These are phyloP conservation scores for Mico argentatus DNA, from an alignment of 2,797 vertebrate genomes.

Conservation along the genomic window DNA sequence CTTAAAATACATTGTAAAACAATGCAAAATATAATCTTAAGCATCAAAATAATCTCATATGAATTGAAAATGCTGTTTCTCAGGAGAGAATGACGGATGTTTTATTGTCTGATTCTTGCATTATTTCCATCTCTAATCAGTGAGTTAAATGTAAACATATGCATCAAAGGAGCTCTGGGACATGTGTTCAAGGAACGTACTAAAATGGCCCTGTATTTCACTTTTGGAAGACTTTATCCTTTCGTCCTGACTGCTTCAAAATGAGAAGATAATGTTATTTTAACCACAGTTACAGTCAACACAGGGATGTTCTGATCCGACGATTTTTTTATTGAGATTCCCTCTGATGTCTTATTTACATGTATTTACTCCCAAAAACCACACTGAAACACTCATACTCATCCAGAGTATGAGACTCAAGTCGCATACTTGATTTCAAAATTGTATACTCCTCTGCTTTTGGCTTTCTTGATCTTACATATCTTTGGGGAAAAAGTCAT, in stretches of 20 bases:
- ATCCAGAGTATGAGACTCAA: background rate
- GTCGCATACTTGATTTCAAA: conserved; percentile 26
- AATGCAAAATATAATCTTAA: conserved; percentile 47
- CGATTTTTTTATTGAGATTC: conserved; percentile 51
- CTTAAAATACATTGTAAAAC: conserved; percentile 48
- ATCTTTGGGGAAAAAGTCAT: background rate
- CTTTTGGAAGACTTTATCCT: background rate
- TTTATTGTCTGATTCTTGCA: background rate
- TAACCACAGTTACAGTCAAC: conserved; percentile 33
- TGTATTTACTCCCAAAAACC: conserved; percentile 26
- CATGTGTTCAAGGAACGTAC: background rate
- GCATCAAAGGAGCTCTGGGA: background rate
- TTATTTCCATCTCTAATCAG: background rate
- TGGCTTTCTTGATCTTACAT: conserved; percentile 30
- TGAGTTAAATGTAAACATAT: background rate
- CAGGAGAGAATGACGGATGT: background rate
- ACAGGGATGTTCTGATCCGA: conserved; percentile 40
- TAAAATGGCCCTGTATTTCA: background rate
- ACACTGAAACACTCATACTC: conserved; percentile 38
- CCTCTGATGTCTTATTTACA: background rate
- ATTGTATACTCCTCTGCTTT: conserved; percentile 45
- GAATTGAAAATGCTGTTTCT: conserved; percentile 48
- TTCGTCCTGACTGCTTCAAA: conserved; percentile 23
- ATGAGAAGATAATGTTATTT: conserved; percentile 53
- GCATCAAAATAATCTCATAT: conserved; percentile 53